Conservation (phyloP, 1,140 invertebrate species). For the Hydropsyche tenuis region DNA sequence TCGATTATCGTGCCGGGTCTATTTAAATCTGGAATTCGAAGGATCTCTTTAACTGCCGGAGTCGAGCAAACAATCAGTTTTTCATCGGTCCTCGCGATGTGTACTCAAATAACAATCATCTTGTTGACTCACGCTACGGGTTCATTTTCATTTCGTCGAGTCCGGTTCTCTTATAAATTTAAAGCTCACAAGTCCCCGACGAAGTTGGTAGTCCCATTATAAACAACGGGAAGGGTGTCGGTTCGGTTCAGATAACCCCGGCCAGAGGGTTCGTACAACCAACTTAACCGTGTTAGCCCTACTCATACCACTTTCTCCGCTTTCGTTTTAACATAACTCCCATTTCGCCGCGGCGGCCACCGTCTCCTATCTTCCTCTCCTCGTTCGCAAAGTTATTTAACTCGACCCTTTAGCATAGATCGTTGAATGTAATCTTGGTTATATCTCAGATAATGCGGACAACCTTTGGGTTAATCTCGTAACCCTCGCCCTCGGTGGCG, state of each 20-base stretch:
- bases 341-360: constrained; percentile 12
- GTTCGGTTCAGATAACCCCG: constrained; percentile 35
- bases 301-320: constrained; percentile 14
- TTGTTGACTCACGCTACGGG: background rate
- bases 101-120: constrained; percentile 21
- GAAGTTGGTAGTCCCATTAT: constrained; percentile 34
- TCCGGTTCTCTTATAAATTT: constrained; percentile 22
- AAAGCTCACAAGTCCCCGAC: constrained; percentile 28
- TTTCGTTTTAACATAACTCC: constrained; percentile 38
- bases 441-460: constrained; percentile 34
- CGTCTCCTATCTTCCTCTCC: constrained; percentile 28
- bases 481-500: constrained; percentile 19
- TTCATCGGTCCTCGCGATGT: background rate
- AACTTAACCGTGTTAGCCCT: constrained; percentile 14
- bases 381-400: constrained; percentile 40
- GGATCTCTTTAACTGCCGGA: too few species aligned
- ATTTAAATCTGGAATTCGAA: too few species aligned
- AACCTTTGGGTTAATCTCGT: constrained; percentile 32
- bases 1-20: too few species aligned
- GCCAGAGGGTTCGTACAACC: constrained; percentile 22
- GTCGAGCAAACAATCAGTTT: background rate
- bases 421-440: constrained; percentile 39
- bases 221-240: constrained; percentile 31
- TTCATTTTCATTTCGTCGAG: constrained; percentile 7
- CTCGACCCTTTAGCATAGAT: constrained; percentile 35